Evolutionary conservation across 2,797 vertebrate genomes (phyloP).

Genomic region (Rhabdophis nuchalis): DNA sequence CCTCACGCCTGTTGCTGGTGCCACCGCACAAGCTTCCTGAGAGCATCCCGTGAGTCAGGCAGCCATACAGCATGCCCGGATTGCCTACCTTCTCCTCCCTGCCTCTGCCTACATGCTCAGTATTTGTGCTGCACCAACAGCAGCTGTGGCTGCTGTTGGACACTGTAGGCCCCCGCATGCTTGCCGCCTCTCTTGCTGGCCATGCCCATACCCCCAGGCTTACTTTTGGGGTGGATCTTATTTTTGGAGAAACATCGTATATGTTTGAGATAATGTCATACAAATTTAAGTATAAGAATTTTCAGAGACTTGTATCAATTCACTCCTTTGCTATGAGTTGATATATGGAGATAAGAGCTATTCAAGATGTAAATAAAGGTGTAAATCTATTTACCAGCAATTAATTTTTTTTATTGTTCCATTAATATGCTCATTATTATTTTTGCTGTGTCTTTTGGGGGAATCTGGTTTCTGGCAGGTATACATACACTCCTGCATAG

Average conservation of each 20-base stretch:
- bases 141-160: accelerated
- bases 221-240: no score
- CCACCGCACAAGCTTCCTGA: no score
- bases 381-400: neutral
- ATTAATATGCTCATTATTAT: neutral
- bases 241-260: no score
- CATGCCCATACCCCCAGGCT: no score
- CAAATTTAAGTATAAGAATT: neutral
- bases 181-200: no score
- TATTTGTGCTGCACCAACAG: no score
- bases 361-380: neutral
- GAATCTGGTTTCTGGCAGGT: neutral
- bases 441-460: neutral
- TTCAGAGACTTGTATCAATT: neutral
- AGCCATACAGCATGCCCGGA: no score
- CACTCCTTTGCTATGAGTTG: neutral
- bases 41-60: no score
- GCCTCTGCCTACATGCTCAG: no score
- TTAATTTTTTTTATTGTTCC: neutral
- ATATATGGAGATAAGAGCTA: neutral
- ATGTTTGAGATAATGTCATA: neutral
- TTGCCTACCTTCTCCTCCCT: no score
- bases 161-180: no score
- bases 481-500: neutral
- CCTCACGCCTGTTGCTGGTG: no score